Evolutionary conservation across 2,888 invertebrate species (phyloP), one percentile per base, ranked within the genome.

Genomic region (Linhomoeus sp.): DNA sequence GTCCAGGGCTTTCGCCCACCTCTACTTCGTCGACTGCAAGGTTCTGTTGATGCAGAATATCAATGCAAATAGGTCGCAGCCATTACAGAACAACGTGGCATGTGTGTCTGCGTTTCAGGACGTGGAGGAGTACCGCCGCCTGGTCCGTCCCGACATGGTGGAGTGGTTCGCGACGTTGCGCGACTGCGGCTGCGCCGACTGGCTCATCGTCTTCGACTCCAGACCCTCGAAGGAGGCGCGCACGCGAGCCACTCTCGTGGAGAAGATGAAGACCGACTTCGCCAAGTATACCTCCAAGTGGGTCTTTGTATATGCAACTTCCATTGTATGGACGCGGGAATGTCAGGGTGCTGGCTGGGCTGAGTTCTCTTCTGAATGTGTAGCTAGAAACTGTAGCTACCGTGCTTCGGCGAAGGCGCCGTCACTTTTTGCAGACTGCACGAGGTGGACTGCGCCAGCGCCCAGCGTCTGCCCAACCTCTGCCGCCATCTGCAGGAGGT

Each of bases 151-250:
- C 5, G 37, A 37, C 37, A 9, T 45, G 45, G 45, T 39, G 15
- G 45, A 45, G 39, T 45, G 45, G 45, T 45, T 39, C 25, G 45
- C 45, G 29, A 22, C n/a, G 29, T 9, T 45, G 39, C 39, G 39
- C 19, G 45, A 45, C 20, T 14, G 38, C 19, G 45, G 39, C 33
- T 39, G 26, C 40, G 5, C 39, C 9, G 39, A 45, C 33, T 45
- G 45, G 45, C 40, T 45, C 24, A 45, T 45, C 38, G 40, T 45
- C 19, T 23, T 40, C 22, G 45, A 45, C 45, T n/a, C 45, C 7
- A 19, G n/a, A 14, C 37, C 17, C 14, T 37, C 39, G 2, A 15
- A 38, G 25, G 45, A 39, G 33, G 19, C 14, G 24, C 39, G 19
- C n/a, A 22, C 45, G 3, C 17, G 33, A 7, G 19, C 12, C 7